Conservation (phyloP, 2,888 invertebrate genomes). For the Trissolcus brochymenae region DNA sequence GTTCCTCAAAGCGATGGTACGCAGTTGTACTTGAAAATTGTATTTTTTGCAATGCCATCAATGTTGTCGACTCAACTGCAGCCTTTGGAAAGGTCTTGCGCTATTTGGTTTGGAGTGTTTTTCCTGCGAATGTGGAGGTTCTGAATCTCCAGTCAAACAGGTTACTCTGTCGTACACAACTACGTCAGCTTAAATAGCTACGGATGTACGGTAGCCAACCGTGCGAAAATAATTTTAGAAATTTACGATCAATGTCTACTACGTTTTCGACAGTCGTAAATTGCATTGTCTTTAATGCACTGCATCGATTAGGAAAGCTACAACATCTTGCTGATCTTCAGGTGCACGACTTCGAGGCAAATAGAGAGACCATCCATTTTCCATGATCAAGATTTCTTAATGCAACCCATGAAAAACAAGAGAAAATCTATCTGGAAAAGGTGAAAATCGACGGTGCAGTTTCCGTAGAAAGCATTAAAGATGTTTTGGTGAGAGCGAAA, state of each 20-base stretch:
- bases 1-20: slow-evolving; percentile 58
- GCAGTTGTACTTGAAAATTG: slow-evolving; percentile 58
- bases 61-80: slow-evolving; percentile 39
- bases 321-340: background rate
- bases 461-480: background rate
- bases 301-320: background rate
- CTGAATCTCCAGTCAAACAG: slow-evolving; percentile 47
- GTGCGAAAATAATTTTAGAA: background rate
- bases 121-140: slow-evolving; percentile 50
- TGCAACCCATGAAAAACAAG: slow-evolving; percentile 9
- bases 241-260: background rate
- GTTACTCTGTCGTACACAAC: slow-evolving; percentile 25
- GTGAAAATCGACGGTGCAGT: background rate
- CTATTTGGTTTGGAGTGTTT: slow-evolving; percentile 58
- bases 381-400: slow-evolving; percentile 17
- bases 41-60: slow-evolving; percentile 53
- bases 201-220: background rate
- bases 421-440: background rate
- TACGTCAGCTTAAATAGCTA: background rate
- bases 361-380: slow-evolving; percentile 6
- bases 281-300: background rate
- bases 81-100: slow-evolving; percentile 52
- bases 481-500: slow-evolving; percentile 16
- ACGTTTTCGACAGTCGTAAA: background rate
- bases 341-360: background rate